phyloP scores from a whole-genome alignment of 2,113 vertebrate species.

The Cebus imitator region DNA sequence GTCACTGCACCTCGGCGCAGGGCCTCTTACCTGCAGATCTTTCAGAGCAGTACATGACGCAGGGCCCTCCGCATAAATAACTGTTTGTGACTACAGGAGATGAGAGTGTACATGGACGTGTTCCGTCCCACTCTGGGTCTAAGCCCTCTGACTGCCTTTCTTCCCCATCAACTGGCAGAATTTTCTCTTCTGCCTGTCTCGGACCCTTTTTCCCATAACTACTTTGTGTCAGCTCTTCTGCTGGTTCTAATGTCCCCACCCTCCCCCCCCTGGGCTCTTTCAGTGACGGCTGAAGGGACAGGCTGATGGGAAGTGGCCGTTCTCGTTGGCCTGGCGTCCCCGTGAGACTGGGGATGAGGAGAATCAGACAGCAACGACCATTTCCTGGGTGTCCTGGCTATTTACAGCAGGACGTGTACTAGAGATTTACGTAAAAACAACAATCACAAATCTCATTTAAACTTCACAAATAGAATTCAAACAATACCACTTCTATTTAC shows the following conservation, averaged over 20 bases:
- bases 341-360: background rate
- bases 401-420: background rate
- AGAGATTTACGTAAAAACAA: background rate
- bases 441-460: background rate
- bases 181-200: background rate
- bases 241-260: no score
- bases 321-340: background rate
- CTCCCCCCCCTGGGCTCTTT: background rate
- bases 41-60: slow-evolving; percentile 85
- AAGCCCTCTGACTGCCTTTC: background rate
- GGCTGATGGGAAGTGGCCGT: background rate
- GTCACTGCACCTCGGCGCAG: background rate
- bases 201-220: background rate
- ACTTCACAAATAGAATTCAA: background rate
- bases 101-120: background rate
- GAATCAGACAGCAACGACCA: background rate
- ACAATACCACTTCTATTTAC: background rate
- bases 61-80: slow-evolving; percentile 92
- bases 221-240: no score
- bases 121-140: background rate
- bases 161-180: no score
- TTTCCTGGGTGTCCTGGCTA: background rate
- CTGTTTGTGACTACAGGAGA: slow-evolving; percentile 84
- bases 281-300: background rate
- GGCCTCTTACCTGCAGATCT: slow-evolving; percentile 92